Evolutionary conservation across 2,113 vertebrate genomes (phyloP).

Genomic region (Steatornis caripensis): DNA sequence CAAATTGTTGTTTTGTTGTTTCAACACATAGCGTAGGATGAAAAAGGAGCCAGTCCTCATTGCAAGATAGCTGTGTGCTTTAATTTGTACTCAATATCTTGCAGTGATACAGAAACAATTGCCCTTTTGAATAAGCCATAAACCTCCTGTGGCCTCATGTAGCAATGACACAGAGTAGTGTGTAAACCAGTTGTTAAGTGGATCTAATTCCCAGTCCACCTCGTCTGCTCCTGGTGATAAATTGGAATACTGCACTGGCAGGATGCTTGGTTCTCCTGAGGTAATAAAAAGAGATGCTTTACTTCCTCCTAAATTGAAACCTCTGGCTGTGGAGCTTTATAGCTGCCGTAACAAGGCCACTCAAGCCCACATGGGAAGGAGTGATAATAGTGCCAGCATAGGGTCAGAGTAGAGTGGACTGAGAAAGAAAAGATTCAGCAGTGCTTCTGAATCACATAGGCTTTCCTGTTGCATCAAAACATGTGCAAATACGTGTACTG

Average conservation of each 20-base stretch:
- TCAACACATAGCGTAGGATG: background rate
- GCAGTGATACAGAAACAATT: background rate
- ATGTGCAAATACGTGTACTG: accelerated
- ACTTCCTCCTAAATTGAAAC: background rate
- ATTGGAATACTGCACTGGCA: background rate
- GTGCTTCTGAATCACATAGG: background rate
- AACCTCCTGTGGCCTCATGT: background rate
- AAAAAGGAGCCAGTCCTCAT: background rate
- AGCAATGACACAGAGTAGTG: background rate
- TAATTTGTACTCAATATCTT: background rate
- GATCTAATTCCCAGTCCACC: background rate
- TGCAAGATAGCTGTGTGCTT: background rate
- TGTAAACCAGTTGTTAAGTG: background rate
- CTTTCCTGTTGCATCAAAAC: background rate
- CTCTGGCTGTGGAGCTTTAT: background rate
- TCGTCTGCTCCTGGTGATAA: background rate
- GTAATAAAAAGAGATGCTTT: constrained; percentile 7
- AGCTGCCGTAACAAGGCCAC: background rate
- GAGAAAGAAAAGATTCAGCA: background rate
- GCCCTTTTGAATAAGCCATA: background rate
- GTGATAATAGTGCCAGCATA: background rate
- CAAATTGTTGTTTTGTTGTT: background rate
- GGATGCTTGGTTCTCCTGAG: background rate
- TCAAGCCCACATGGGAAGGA: background rate
- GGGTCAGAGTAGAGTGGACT: background rate